Evolutionary conservation across 2,113 vertebrate species (phyloP).

Genomic region (Cyprichromis sp.): DNA sequence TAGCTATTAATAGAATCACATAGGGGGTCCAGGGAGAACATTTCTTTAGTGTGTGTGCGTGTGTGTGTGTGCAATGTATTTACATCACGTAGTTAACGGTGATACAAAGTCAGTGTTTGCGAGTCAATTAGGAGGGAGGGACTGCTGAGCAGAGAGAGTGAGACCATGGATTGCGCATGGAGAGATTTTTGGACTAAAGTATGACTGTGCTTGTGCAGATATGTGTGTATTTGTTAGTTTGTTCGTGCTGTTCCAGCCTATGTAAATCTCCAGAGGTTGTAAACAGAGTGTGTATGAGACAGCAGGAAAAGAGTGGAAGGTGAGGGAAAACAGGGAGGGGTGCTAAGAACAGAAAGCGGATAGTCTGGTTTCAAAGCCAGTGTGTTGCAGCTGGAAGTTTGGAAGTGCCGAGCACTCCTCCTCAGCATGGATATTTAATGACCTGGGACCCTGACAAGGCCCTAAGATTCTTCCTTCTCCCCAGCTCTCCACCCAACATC

Average conservation of each 20-base stretch:
- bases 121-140: constrained; percentile 2
- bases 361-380: constrained; percentile 1
- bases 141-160: neutral
- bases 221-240: neutral
- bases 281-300: neutral
- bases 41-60: neutral
- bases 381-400: constrained; percentile 42
- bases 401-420: constrained; percentile 42
- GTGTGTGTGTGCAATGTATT: neutral
- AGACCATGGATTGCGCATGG: neutral
- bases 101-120: constrained; percentile 32
- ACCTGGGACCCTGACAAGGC: constrained; percentile 49
- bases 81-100: neutral
- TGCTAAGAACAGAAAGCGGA: neutral
- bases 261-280: constrained; percentile 27
- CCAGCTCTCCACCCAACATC: constrained; percentile 8
- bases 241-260: neutral
- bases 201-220: neutral
- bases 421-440: constrained; percentile 67
- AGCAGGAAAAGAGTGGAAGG: neutral
- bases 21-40: constrained; percentile 21
- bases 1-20: constrained; percentile 68
- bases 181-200: constrained; percentile 5
- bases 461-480: neutral
- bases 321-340: constrained; percentile 3